Evolutionary conservation across 92 coral and sea anemone species (phyloP).

Genomic region (Paramuricea clavata): DNA sequence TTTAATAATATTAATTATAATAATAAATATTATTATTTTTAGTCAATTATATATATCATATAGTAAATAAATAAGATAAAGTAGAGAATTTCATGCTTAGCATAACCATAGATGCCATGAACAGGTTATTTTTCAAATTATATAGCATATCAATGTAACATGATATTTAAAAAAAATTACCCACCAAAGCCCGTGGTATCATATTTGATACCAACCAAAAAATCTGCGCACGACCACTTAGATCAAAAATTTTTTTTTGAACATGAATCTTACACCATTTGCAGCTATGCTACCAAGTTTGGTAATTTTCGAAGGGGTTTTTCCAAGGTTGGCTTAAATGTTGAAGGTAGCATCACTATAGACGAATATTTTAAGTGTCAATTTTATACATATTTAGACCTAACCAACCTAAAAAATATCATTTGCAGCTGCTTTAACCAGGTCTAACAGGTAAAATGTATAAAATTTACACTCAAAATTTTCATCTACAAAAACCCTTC

Average conservation of each 20-base stretch:
- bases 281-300: neutral
- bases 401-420: no score
- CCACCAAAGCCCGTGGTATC: constrained; percentile 10
- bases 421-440: no score
- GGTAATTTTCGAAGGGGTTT: neutral
- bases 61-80: neutral
- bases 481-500: no score
- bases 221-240: neutral
- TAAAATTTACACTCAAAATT: no score
- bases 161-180: neutral
- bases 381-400: no score
- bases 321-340: constrained; percentile 1
- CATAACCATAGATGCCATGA: neutral
- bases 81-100: neutral
- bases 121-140: neutral
- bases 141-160: neutral
- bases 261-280: neutral
- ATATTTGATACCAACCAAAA: neutral
- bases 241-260: neutral
- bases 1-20: neutral
- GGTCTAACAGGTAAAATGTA: no score
- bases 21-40: neutral
- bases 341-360: no score
- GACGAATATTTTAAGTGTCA: no score
- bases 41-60: neutral